phyloP scores from a whole-genome alignment of 2,797 vertebrate species.

The Xyrichtys novacula region DNA sequence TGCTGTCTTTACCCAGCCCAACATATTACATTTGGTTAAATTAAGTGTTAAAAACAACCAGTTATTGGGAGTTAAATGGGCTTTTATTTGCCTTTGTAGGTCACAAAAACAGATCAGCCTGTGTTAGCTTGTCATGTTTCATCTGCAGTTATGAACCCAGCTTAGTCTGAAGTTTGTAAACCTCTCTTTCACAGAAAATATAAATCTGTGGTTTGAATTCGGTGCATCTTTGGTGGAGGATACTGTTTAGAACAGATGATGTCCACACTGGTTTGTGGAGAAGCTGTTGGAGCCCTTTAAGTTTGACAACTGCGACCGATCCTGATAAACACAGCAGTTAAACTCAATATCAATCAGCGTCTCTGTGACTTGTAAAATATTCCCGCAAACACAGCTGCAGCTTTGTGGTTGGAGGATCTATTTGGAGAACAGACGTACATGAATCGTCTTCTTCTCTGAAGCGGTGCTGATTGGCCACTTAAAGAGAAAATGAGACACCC shows the following conservation, averaged over 20 bases:
- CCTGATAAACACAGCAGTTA: slow-evolving; percentile 38
- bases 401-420: slow-evolving; percentile 30
- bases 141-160: slow-evolving; percentile 14
- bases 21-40: too few species aligned
- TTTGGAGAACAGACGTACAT: slow-evolving; percentile 15
- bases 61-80: too few species aligned
- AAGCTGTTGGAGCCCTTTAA: slow-evolving; percentile 30
- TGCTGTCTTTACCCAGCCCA: too few species aligned
- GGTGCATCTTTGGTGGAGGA: not conserved
- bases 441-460: slow-evolving; percentile 31
- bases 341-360: slow-evolving; percentile 43
- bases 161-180: slow-evolving; percentile 35
- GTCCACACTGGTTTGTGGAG: not conserved
- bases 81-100: too few species aligned
- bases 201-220: not conserved
- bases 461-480: slow-evolving; percentile 73
- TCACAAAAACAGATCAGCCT: too few species aligned
- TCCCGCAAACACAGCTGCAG: slow-evolving; percentile 24
- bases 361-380: slow-evolving; percentile 37
- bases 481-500: slow-evolving; percentile 65
- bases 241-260: not conserved
- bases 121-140: too few species aligned
- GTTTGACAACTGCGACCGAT: slow-evolving; percentile 22
- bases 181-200: not conserved
- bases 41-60: too few species aligned